Evolutionary conservation across 2,113 vertebrate species (phyloP), one percentile per base, ranked within the genome.

Genomic region (Dermatemys mawii): DNA sequence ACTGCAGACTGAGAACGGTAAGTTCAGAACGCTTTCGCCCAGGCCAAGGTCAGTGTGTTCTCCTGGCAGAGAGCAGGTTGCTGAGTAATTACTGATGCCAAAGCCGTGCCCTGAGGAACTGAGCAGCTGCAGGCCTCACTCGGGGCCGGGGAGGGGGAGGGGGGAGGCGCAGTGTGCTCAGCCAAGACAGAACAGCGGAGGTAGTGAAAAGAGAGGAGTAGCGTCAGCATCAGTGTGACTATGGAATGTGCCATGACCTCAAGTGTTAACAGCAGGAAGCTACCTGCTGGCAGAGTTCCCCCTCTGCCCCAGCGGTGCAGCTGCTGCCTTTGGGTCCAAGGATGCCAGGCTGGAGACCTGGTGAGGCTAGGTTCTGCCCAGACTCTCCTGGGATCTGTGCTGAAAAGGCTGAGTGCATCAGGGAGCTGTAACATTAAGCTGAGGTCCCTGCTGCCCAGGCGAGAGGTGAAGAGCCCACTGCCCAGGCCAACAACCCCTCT

Each of bases 1-100:
- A 49, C 98, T 99, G 84, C 99, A 99, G 95, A 98, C 99, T 0
- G 99, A 99, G 97, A 98, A 98, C 0, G 98, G 99, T 99, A 96
- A 7, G 94, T 81, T 29, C 3, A 53, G 60, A 57, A 41, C 27
- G 14, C 3, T 16, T 55, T 57, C 67, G 19, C 21, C 11, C 26
- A 21, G 35, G n/a, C n/a, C n/a, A 0, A 1, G 55, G 12, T 51
- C 24, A 63, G 35, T 35, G 79, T 26, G 48, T 41, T 32, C 38
- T 35, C 6, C 26, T 75, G 48, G 51, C 14, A 55, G 60, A 32
- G 17, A 75, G 73, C 83, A 44, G 44, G 27, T 14, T 49, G 53
- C 35, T 78, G 32, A 63, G 46, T 11, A 16, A 44, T 79, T 27
- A 38, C 21, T 85, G 27, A 70, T 49, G 76, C 46, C 41, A 48